phyloP scores from a whole-genome alignment of 2,797 vertebrate genomes.

The Acanthurus lineatus region DNA sequence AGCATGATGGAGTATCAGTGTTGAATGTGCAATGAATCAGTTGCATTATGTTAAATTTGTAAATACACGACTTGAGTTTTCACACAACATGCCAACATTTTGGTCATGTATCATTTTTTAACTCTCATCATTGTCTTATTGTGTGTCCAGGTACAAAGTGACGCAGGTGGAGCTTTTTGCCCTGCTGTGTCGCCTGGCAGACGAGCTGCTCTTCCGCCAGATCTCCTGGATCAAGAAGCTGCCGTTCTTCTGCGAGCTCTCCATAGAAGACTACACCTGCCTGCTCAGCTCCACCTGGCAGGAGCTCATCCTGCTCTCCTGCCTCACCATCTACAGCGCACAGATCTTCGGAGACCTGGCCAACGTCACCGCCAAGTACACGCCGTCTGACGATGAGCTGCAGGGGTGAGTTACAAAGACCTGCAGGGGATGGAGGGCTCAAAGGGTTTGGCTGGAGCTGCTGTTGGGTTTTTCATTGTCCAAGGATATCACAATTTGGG shows the following conservation, averaged over 20 bases:
- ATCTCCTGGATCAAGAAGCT: constrained; percentile 99
- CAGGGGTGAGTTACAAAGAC: constrained; percentile 89
- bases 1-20: not conserved
- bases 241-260: constrained; percentile 97
- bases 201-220: constrained; percentile 97
- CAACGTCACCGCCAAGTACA: constrained; percentile 96
- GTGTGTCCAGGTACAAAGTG: constrained; percentile 91
- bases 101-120: too few relatives aligned
- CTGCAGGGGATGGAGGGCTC: too few relatives aligned
- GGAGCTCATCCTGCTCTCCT: constrained; percentile 97
- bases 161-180: constrained; percentile 98
- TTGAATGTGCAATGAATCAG: not conserved
- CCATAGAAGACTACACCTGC: constrained; percentile 99
- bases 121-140: not conserved
- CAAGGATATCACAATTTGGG: too few relatives aligned
- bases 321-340: constrained; percentile 96
- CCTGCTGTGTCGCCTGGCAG: constrained; percentile 96
- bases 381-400: constrained; percentile 95
- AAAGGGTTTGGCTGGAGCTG: too few relatives aligned
- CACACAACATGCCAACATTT: not conserved
- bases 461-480: not conserved
- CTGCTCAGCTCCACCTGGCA: constrained; percentile 98
- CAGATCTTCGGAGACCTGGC: constrained; percentile 98
- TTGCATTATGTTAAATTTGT: not conserved
- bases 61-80: not conserved